These are phyloP conservation scores for Anguilla obscura DNA, from an alignment of 2,797 vertebrate genomes.

Conservation along the genomic window DNA sequence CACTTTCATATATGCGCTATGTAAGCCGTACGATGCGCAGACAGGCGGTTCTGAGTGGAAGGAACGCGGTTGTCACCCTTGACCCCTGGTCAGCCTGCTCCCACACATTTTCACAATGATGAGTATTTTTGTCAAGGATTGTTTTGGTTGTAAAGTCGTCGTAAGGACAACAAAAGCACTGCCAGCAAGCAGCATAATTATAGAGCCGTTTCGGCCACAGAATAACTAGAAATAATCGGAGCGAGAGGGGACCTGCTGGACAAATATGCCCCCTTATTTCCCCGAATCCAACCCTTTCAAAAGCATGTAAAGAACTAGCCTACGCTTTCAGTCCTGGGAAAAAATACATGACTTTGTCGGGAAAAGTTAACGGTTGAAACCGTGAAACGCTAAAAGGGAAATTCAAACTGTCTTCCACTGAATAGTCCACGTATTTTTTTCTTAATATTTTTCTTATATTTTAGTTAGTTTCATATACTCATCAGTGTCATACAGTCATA, in stretches of 20 bases:
- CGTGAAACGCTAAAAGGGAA: background rate
- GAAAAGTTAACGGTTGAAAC: background rate
- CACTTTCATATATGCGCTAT: background rate
- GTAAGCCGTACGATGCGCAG: background rate
- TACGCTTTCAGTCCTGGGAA: background rate
- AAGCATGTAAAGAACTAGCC: background rate
- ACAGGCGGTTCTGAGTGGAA: background rate
- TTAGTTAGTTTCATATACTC: background rate
- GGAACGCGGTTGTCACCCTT: slow-evolving; percentile 4
- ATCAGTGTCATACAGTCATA: background rate
- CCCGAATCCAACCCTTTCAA: background rate
- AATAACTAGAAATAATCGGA: slow-evolving; percentile 26
- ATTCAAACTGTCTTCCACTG: background rate
- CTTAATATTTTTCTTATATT: background rate
- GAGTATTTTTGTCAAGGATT: slow-evolving; percentile 21
- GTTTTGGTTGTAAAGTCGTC: slow-evolving; percentile 9
- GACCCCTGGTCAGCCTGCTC: background rate
- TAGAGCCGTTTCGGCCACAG: background rate
- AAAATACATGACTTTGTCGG: background rate
- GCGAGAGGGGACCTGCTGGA: background rate
- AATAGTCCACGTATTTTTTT: background rate
- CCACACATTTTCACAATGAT: slow-evolving; percentile 18
- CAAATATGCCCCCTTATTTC: background rate
- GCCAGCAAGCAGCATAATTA: slow-evolving; percentile 13
- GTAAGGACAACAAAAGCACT: slow-evolving; percentile 13